Conservation (phyloP, 2,113 vertebrate genomes). For the Rissa tridactyla region DNA sequence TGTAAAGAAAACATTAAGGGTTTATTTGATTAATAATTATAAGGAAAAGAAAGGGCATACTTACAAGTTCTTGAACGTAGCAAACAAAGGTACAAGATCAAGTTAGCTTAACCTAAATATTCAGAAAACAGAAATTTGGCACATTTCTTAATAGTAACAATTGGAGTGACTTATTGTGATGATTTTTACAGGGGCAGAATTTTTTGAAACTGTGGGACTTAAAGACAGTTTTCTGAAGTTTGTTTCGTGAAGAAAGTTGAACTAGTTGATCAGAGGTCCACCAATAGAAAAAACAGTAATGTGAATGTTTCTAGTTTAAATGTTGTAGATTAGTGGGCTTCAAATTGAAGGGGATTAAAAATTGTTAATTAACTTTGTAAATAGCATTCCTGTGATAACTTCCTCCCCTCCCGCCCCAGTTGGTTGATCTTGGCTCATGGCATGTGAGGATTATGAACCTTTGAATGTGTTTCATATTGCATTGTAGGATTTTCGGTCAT, state of each 20-base stretch:
- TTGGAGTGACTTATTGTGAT: neutral
- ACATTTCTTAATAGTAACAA: neutral
- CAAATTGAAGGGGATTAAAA: neutral
- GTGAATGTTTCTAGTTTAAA: neutral
- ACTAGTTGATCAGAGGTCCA: neutral
- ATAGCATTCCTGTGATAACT: neutral
- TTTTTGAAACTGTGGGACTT: neutral
- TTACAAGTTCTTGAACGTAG: neutral
- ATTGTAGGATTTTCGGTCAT: neutral
- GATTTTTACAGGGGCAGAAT: neutral
- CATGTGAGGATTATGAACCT: neutral
- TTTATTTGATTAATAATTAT: neutral
- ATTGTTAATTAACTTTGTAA: neutral
- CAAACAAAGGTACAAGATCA: neutral
- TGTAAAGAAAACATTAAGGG: neutral
- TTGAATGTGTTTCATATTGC: neutral
- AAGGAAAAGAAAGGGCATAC: neutral
- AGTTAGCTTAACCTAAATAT: neutral
- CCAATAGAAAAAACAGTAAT: neutral
- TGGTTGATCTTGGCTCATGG: neutral
- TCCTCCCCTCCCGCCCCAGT: fast-evolving
- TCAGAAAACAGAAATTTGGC: neutral
- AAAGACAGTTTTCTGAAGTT: neutral
- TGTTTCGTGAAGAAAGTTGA: neutral
- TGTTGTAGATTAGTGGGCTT: neutral